Evolutionary conservation across 2,113 vertebrate genomes (phyloP), one percentile per base, ranked within the genome.

Genomic region (Tylochromis polylepis): DNA sequence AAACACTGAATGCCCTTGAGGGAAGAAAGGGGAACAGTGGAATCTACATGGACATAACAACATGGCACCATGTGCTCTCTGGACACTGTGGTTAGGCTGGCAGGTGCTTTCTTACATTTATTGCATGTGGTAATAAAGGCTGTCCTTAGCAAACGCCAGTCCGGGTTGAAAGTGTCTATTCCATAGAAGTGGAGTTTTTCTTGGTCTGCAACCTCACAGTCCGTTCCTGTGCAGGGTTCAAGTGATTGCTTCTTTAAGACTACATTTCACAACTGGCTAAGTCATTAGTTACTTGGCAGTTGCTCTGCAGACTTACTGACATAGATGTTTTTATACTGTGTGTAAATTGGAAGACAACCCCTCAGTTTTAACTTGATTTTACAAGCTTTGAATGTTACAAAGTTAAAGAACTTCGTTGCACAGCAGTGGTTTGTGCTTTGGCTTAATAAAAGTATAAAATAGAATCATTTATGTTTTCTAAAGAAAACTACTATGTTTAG

Each of bases 301-400:
- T n/a, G n/a, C n/a, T n/a, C n/a, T n/a, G n/a, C n/a, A n/a, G n/a
- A n/a, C n/a, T n/a, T n/a, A n/a, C n/a, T n/a, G n/a, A n/a, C n/a
- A n/a, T n/a, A n/a, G n/a, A 46, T 5, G 5, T 49, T 49, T 49
- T 15, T 16, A 15, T 16, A 49, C 5, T 49, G 14, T 6, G 43
- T 49, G 43, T 15, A 49, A 49, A 49, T 16, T 49, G 43, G 14
- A 49, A 49, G 14, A 14, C 16, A 15, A 49, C 12, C 14, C 14
- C 14, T 49, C 43, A 49, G 5, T 27, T 41, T 27, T 72, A 22
- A 27, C 38, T 72, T 72, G 62, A 67, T 5, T 67, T 67, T 67
- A 67, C 20, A 67, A 41, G 62, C 36, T 41, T 67, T 67, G 36
- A 36, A 67, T 1, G 0, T 22, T 67, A 24, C 0, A 0, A 67